A percentile compares a stretch with the other conserved stretches of the same genome.
Conservation (phyloP, 2,888 invertebrate species). For the Frankliniella intonsa region DNA sequence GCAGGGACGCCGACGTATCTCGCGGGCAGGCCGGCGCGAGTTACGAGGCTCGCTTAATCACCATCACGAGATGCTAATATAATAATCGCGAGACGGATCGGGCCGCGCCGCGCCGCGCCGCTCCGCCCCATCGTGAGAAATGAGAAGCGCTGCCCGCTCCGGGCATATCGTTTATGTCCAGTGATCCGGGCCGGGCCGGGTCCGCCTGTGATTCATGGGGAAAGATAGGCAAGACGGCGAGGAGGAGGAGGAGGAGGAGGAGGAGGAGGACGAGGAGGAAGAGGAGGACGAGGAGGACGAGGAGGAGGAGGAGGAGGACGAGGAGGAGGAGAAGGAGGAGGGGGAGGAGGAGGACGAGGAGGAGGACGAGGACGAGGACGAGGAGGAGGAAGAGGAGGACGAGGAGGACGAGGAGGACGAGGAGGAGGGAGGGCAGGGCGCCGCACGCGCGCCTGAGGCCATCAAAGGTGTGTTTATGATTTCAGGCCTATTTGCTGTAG, state of each 20-base stretch:
- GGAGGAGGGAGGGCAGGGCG: not conserved
- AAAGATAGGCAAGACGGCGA: not conserved
- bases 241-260: not conserved
- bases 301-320: not conserved
- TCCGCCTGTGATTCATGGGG: constrained; percentile 3
- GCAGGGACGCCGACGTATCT: not conserved
- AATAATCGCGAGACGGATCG: constrained; percentile 20
- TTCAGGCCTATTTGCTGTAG: not conserved
- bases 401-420: no score
- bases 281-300: not conserved
- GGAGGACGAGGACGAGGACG: no score
- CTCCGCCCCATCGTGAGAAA: not conserved
- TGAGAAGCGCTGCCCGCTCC: not conserved
- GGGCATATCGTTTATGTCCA: constrained; percentile 6
- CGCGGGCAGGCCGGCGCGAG: not conserved
- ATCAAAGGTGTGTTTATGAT: not conserved
- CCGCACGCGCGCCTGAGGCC: not conserved
- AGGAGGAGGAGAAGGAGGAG: not conserved
- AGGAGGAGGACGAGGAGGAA: no score
- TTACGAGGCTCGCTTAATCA: not conserved
- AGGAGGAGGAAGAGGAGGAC: not conserved
- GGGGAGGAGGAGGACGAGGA: no score
- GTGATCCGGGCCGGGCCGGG: not conserved
- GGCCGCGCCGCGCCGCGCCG: not conserved
- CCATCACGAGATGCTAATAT: constrained; percentile 12